Evolutionary conservation across 2,113 vertebrate species (phyloP), one percentile per base, ranked within the genome.

Genomic region (Cinclus cinclus): DNA sequence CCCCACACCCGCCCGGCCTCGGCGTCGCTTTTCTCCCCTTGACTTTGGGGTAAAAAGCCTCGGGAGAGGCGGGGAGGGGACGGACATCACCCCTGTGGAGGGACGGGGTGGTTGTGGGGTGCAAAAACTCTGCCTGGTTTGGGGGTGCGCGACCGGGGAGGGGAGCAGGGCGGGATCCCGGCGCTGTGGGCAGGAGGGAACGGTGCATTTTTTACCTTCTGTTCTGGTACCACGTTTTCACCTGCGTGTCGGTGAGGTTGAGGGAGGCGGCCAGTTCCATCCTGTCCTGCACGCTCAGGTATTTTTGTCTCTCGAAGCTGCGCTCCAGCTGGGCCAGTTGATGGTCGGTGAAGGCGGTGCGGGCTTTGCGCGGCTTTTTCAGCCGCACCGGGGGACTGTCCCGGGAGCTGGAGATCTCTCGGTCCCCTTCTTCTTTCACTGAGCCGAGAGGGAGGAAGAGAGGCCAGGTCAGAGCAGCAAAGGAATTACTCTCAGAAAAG

Each of bases 211-310:
- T 96, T 97, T 97, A 99, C 99, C 99, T 99, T 95, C 99, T 98
- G 98, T 99, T 99, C 98, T 99, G 99, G 98, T 99, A 99, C 99
- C 99, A 99, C 96, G 99, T 99, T 98, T 99, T 99, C 97, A 99
- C 99, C 97, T 99, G 99, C 37, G 99, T 99, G 99, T 99, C 99
- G 47, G 99, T 99, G 95, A 99, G 99, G 98, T 99, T 99, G 95
- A 99, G 99, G 8, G 99, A 99, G 24, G 99, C 99, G 23, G 99
- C 99, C 92, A 99, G 98, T 93, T 99, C 99, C 99, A 99, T 99
- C 89, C 99, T 98, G 98, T 99, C 99, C 97, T 99, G 99, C 64
- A 99, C 99, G 75, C 99, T 99, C 98, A 99, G 98, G 96, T 99
- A 99, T 88, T 99, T 99, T 90, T 99, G 99, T 55, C 99, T 91